A percentile compares a stretch with the other conserved stretches of the same genome.
Evolutionary conservation across 2,888 invertebrate species (phyloP).

Genomic region (Thelaira solivaga): DNA sequence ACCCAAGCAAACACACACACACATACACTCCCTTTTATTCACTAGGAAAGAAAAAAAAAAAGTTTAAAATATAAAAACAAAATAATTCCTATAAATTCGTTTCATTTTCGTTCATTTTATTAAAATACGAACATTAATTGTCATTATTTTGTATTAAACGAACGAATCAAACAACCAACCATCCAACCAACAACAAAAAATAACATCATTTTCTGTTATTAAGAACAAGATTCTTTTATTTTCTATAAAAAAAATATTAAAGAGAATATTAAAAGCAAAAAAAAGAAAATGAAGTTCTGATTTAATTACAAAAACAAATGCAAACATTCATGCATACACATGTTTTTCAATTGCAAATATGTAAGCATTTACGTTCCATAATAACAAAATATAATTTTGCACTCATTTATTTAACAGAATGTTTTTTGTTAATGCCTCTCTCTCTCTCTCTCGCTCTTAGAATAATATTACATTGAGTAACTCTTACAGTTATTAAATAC

Average conservation of each 20-base stretch:
- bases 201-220: too few relatives aligned
- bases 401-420: background rate
- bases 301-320: background rate
- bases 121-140: constrained; percentile 30
- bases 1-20: background rate
- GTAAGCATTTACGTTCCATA: background rate
- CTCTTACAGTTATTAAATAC: background rate
- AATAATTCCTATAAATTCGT: constrained; percentile 1
- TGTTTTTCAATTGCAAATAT: too few relatives aligned
- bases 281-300: constrained; percentile 11
- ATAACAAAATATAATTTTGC: background rate
- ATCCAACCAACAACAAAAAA: too few relatives aligned
- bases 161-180: constrained; percentile 38
- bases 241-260: too few relatives aligned
- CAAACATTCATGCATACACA: background rate
- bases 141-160: constrained; percentile 26
- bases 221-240: too few relatives aligned
- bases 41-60: background rate
- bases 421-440: background rate
- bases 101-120: constrained; percentile 5
- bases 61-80: background rate
- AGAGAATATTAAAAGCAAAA: too few relatives aligned
- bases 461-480: background rate
- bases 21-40: constrained; percentile 8
- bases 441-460: too few relatives aligned